These are phyloP conservation scores for Porites lobata DNA, from an alignment of 92 coral and sea anemone species.

Conservation along the genomic window DNA sequence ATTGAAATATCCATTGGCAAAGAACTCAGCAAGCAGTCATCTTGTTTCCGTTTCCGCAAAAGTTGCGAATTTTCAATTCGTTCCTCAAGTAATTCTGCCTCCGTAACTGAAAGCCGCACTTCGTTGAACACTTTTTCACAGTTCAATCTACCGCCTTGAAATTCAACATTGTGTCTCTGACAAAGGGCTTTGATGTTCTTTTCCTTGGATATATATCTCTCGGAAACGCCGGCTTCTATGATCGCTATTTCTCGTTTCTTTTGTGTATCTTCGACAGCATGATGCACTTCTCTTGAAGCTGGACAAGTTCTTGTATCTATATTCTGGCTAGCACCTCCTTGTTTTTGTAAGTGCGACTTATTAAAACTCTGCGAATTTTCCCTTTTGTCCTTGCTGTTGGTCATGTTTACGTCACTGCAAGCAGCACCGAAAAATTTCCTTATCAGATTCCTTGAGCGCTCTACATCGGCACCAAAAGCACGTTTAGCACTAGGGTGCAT, in stretches of 20 bases:
- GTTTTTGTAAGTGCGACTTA: neutral
- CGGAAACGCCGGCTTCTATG: neutral
- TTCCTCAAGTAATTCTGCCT: neutral
- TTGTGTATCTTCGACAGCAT: constrained; percentile 3
- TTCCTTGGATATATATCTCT: neutral
- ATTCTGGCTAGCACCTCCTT: neutral
- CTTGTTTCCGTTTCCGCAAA: neutral
- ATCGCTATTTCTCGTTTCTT: neutral
- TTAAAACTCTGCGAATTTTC: neutral
- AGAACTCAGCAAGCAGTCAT: neutral
- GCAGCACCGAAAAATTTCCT: neutral
- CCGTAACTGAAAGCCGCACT: neutral
- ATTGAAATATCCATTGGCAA: neutral
- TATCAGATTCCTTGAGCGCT: neutral
- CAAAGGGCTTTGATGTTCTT: neutral
- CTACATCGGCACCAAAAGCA: neutral
- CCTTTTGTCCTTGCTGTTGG: neutral
- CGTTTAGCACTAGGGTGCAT: neutral
- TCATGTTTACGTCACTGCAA: neutral
- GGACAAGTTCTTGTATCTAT: neutral
- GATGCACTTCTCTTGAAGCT: constrained; percentile 2
- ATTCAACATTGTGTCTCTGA: neutral
- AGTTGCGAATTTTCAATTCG: neutral
- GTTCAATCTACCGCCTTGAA: neutral
- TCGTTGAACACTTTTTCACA: constrained; percentile 1